A percentile compares a stretch with the other conserved stretches of the same genome.
Conservation (phyloP, 64 coral and sea anemone genomes). For the Stichodactyla helianthus region DNA sequence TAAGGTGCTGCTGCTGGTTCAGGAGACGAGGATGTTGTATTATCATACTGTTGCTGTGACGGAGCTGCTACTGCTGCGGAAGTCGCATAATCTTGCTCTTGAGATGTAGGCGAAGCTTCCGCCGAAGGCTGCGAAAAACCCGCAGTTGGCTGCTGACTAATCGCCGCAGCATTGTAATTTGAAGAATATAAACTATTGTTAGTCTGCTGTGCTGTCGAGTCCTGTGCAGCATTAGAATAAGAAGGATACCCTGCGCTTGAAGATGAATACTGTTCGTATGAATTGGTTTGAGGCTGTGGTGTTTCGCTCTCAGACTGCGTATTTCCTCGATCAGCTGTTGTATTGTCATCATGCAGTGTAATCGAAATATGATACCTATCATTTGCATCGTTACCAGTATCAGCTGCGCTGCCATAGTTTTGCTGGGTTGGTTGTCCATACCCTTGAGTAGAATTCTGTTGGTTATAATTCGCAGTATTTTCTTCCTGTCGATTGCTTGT, state of each 20-base stretch:
- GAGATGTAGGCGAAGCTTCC: not conserved
- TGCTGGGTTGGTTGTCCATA: not conserved
- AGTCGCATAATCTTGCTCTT: not conserved
- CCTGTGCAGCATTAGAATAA: not conserved
- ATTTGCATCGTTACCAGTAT: not conserved
- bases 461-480: slow-evolving; percentile 20
- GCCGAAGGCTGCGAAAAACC: slow-evolving; percentile 14
- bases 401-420: not conserved
- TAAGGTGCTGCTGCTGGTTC: slow-evolving; percentile 14
- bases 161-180: not conserved
- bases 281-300: not conserved
- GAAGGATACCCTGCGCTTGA: slow-evolving; percentile 1
- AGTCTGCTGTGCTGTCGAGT: not conserved
- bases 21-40: slow-evolving; percentile 1
- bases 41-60: not conserved
- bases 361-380: slow-evolving; percentile 2
- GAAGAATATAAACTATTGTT: slow-evolving; percentile 24
- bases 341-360: not conserved
- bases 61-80: not conserved
- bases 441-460: slow-evolving; percentile 1
- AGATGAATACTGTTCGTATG: not conserved
- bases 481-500: not conserved
- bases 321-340: not conserved
- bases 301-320: not conserved
- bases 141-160: slow-evolving; percentile 40